Percentiles rank a stretch among this genome's conserved stretches.
phyloP scores from a whole-genome alignment of 2,888 invertebrate genomes.

The Amaurobius ferox region DNA sequence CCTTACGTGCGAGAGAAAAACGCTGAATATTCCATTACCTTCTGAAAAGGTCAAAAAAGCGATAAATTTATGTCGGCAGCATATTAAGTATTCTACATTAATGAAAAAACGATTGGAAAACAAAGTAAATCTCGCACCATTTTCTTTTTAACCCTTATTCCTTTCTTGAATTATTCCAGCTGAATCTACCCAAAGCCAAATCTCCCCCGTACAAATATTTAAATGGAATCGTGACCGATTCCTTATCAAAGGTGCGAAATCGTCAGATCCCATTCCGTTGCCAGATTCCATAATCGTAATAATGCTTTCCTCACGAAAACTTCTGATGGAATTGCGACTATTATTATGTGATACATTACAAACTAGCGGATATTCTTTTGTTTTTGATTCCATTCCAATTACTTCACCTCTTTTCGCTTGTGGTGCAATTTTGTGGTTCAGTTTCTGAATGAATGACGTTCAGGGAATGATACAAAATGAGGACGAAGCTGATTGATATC shows the following conservation, averaged over 20 bases:
- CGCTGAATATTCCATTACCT: no score
- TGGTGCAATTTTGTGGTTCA: neutral
- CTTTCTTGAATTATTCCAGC: no score
- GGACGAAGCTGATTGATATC: neutral
- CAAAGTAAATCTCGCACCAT: no score
- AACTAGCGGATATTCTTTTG: neutral
- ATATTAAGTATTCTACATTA: no score
- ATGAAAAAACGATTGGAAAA: no score
- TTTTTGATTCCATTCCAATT: slow-evolving; percentile 21
- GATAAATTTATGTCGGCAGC: no score
- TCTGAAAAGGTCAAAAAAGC: no score
- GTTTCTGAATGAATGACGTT: no score
- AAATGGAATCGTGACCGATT: neutral
- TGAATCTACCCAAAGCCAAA: no score
- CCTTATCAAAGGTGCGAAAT: slow-evolving; percentile 6
- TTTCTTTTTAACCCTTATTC: no score
- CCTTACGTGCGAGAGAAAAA: no score
- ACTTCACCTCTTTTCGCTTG: neutral
- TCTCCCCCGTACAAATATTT: slow-evolving; percentile 18
- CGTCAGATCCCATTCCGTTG: neutral
- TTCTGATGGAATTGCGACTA: slow-evolving; percentile 27
- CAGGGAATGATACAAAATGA: neutral
- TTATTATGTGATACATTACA: slow-evolving; percentile 59
- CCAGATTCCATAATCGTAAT: neutral
- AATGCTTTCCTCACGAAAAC: slow-evolving; percentile 8